phyloP scores from a whole-genome alignment of 2,113 vertebrate genomes.

The Chlamydotis undulata region DNA sequence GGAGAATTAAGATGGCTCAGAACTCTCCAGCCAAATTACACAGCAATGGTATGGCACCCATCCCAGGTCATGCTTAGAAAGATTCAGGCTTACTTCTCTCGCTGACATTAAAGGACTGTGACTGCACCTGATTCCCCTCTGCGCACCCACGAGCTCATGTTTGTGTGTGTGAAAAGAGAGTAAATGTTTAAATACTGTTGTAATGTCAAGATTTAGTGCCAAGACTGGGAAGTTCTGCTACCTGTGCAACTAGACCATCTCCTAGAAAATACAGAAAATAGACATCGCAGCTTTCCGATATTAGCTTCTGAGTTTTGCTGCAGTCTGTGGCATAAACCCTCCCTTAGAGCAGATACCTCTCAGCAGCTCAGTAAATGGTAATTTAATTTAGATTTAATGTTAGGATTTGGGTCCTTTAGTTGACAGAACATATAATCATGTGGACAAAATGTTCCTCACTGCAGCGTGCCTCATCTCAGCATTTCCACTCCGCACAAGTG shows the following conservation, averaged over 20 bases:
- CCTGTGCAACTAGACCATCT: not conserved
- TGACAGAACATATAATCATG: not conserved
- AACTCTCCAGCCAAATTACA: not conserved
- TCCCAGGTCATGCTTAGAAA: conserved; percentile 2
- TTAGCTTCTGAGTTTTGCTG: not conserved
- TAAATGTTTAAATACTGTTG: not conserved
- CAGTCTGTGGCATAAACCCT: not conserved
- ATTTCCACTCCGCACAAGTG: not conserved
- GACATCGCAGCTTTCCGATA: not conserved
- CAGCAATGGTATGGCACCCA: not conserved
- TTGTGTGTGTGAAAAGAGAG: not conserved
- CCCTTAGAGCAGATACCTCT: not conserved
- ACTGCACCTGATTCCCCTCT: not conserved
- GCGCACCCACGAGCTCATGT: not conserved
- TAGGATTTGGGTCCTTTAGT: not conserved
- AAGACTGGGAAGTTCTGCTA: not conserved
- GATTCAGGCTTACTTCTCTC: not conserved
- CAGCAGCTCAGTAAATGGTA: not conserved
- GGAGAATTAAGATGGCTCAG: conserved; percentile 12
- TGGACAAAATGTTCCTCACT: not conserved
- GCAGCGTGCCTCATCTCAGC: not conserved
- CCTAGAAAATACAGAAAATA: not conserved
- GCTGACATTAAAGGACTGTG: not conserved
- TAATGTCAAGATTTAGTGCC: not conserved
- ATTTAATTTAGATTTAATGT: not conserved